Evolutionary conservation across 2,797 vertebrate genomes (phyloP).

Genomic region (Trematomus bernacchii): DNA sequence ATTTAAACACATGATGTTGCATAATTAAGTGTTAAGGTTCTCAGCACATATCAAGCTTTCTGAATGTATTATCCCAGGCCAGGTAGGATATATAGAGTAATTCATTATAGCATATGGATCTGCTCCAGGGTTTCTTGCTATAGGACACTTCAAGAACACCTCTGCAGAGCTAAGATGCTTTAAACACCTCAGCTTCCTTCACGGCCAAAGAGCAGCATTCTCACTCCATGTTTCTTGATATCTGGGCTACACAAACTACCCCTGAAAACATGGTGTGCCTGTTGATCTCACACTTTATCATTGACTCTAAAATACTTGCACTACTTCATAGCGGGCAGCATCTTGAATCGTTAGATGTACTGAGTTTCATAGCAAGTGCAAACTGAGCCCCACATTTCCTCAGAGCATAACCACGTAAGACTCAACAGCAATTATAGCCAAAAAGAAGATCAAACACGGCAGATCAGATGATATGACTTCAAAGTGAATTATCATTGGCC

Average conservation of each 20-base stretch:
- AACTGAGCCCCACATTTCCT: background rate
- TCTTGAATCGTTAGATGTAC: background rate
- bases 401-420: slow-evolving; percentile 9
- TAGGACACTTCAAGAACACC: background rate
- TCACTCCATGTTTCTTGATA: background rate
- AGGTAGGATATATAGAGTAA: background rate
- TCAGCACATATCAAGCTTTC: background rate
- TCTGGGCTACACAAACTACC: background rate
- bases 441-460: slow-evolving; percentile 28
- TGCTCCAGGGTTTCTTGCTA: background rate
- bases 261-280: background rate
- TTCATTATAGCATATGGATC: background rate
- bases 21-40: background rate
- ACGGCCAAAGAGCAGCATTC: background rate
- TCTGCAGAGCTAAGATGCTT: background rate
- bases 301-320: slow-evolving; percentile 5
- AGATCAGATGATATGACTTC: slow-evolving; percentile 15
- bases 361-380: slow-evolving; percentile 6
- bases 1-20: background rate
- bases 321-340: background rate
- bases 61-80: background rate
- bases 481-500: background rate
- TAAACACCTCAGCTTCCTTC: background rate
- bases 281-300: slow-evolving; percentile 2
- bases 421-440: slow-evolving; percentile 2